Conservation (phyloP, 2,888 invertebrate genomes). For the Leptopterna dolabrata region DNA sequence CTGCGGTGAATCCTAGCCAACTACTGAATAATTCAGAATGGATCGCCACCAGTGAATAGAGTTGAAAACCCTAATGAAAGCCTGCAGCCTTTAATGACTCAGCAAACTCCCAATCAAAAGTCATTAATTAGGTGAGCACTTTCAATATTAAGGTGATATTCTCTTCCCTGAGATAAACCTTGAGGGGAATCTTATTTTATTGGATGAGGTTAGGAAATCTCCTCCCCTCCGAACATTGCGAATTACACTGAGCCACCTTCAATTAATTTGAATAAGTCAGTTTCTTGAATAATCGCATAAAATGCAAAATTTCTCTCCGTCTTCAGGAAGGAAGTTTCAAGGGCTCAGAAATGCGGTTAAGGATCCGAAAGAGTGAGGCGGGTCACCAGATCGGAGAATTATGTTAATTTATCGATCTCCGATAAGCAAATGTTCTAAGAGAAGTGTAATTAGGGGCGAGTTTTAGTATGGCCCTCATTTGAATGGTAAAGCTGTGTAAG, state of each 20-base stretch:
- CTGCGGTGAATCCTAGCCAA: constrained; percentile 42
- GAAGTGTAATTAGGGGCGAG: constrained; percentile 50
- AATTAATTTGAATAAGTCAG: constrained; percentile 40
- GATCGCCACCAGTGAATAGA: constrained; percentile 36
- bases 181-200: constrained; percentile 23
- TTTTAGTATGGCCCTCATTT: constrained; percentile 56
- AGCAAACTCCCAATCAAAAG: constrained; percentile 49
- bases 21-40: constrained; percentile 48
- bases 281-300: constrained; percentile 26
- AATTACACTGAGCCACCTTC: constrained; percentile 18
- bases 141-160: constrained; percentile 46
- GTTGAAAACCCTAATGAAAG: constrained; percentile 50
- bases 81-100: constrained; percentile 37
- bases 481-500: constrained; percentile 47
- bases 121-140: constrained; percentile 47
- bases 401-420: constrained; percentile 49
- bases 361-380: constrained; percentile 9
- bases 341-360: background rate
- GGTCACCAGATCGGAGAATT: constrained; percentile 6
- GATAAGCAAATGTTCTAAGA: constrained; percentile 48
- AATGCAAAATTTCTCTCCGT: background rate
- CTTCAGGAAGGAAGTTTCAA: background rate
- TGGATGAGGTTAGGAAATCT: constrained; percentile 10
- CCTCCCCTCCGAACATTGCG: background rate
- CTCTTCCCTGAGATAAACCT: constrained; percentile 3